phyloP scores from a whole-genome alignment of 2,888 invertebrate genomes.

The Hypomecis atomaria region DNA sequence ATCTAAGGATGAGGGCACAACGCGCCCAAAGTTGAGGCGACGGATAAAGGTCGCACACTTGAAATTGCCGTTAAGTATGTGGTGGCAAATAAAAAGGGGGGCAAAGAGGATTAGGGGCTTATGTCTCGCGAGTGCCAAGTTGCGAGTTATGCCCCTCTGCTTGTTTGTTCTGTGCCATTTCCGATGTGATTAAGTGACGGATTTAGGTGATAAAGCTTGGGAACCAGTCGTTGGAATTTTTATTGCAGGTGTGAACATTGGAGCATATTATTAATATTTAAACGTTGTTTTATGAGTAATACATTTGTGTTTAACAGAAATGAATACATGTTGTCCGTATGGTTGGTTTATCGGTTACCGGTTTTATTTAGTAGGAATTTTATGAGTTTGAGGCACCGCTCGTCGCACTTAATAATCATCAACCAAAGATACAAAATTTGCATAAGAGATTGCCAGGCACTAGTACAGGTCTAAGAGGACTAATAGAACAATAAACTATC shows the following conservation, averaged over 20 bases:
- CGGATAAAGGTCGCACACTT: slow-evolving; percentile 64
- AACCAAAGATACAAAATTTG: too few relatives aligned
- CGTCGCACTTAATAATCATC: too few relatives aligned
- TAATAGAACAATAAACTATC: too few relatives aligned
- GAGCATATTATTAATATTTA: not conserved
- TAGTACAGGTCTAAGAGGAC: too few relatives aligned
- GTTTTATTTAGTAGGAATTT: too few relatives aligned
- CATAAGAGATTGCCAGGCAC: too few relatives aligned
- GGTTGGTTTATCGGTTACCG: too few relatives aligned
- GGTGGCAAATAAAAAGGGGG: slow-evolving; percentile 74
- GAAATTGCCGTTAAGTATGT: slow-evolving; percentile 79
- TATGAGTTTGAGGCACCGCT: too few relatives aligned
- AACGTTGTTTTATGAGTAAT: not conserved
- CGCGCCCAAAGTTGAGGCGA: slow-evolving; percentile 51
- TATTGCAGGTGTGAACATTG: slow-evolving; percentile 2
- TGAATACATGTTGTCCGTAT: not conserved
- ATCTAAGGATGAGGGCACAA: slow-evolving; percentile 43
- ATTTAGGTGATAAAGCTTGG: slow-evolving; percentile 54
- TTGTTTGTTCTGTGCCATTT: slow-evolving; percentile 72
- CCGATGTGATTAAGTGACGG: slow-evolving; percentile 71
- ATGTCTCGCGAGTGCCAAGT: slow-evolving; percentile 68
- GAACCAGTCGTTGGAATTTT: slow-evolving; percentile 26
- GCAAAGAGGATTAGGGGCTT: slow-evolving; percentile 77
- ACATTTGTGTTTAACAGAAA: not conserved
- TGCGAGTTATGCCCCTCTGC: slow-evolving; percentile 67